Evolutionary conservation across 2,888 invertebrate genomes (phyloP).

Genomic region (Polymixis flavicincta): DNA sequence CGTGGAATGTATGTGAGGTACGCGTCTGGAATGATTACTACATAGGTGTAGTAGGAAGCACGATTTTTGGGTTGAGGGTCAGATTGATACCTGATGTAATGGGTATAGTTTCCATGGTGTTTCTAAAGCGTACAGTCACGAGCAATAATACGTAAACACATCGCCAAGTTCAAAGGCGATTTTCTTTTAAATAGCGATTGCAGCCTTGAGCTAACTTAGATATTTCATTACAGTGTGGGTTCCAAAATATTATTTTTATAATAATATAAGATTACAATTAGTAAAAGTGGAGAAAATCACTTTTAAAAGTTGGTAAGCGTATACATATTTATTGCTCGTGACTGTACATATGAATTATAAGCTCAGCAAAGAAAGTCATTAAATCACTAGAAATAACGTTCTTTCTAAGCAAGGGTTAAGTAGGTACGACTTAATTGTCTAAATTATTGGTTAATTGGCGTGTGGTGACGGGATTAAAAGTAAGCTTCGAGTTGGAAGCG

Average conservation of each 20-base stretch:
- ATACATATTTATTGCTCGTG: too few relatives aligned
- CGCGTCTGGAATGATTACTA: slow-evolving; percentile 47
- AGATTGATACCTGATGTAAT: not conserved
- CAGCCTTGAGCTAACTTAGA: too few relatives aligned
- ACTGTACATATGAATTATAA: not conserved
- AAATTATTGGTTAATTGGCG: not conserved
- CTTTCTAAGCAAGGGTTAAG: not conserved
- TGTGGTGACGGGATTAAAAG: slow-evolving; percentile 1
- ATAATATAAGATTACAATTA: too few relatives aligned
- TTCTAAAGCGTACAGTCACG: not conserved
- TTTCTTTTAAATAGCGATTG: too few relatives aligned
- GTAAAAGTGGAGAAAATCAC: too few relatives aligned
- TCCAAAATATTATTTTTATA: too few relatives aligned
- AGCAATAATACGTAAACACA: too few relatives aligned
- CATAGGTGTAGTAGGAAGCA: not conserved
- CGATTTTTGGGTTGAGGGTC: not conserved
- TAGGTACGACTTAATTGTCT: too few relatives aligned
- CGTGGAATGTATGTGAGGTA: slow-evolving; percentile 43
- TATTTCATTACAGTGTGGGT: too few relatives aligned
- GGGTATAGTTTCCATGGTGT: not conserved
- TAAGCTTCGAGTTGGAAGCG: slow-evolving; percentile 1
- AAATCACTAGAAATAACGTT: not conserved
- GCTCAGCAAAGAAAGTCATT: not conserved
- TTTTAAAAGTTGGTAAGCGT: too few relatives aligned
- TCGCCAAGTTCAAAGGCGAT: too few relatives aligned